phyloP scores from a whole-genome alignment of 1,140 invertebrate species.

The Trichoplusia ni region DNA sequence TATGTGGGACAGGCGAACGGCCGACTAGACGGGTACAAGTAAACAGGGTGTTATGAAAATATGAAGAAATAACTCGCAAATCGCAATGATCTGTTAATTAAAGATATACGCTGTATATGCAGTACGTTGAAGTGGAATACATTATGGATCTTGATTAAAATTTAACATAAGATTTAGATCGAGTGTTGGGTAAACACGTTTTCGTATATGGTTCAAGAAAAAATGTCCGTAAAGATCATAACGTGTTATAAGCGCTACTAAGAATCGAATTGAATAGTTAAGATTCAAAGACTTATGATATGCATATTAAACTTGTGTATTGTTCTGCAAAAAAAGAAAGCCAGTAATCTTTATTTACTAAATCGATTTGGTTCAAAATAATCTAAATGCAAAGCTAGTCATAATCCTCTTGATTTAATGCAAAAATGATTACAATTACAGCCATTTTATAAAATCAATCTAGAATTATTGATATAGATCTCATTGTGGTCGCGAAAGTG shows the following conservation, averaged over 20 bases:
- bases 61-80: conserved; percentile 24
- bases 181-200: too few species aligned
- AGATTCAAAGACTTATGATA: too few species aligned
- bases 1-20: conserved; percentile 31
- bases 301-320: too few species aligned
- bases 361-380: too few species aligned
- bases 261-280: too few species aligned
- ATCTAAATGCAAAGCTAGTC: neutral
- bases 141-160: too few species aligned
- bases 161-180: too few species aligned
- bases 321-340: too few species aligned
- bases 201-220: too few species aligned
- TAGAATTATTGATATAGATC: conserved; percentile 5
- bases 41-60: conserved; percentile 27
- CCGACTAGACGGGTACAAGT: conserved; percentile 11
- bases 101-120: neutral
- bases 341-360: too few species aligned
- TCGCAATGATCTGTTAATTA: conserved; percentile 9
- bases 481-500: conserved; percentile 10
- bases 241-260: too few species aligned
- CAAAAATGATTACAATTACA: neutral
- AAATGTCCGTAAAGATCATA: too few species aligned
- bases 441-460: neutral
- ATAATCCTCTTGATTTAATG: neutral
- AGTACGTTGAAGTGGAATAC: neutral